Evolutionary conservation across 1,140 invertebrate species (phyloP), one percentile per base, ranked within the genome.

Genomic region (Diuraphis noxia): DNA sequence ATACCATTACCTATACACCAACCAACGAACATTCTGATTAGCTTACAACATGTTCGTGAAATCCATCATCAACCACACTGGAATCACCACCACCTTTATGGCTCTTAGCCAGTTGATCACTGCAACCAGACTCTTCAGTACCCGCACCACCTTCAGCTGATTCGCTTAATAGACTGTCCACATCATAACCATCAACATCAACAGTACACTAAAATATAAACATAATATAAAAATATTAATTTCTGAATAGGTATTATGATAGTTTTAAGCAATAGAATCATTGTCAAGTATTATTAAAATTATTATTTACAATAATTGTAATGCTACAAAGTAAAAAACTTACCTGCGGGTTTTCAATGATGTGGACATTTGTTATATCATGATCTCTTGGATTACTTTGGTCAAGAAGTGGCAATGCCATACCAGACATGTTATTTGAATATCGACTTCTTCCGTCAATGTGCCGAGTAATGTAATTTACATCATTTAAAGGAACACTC

Each of bases 131-230:
- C 23, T 90, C 88, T 90, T 90, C 88, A 0, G 88, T 90, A 0
- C 88, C 88, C 8, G 88, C 88, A 81, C 88, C 88, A 38, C 88
- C 88, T 81, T 90, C 88, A 30, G 88, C 88, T 38, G 88, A 90
- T 38, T 90, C 88, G 30, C 88, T 90, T 40, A 90, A 90, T 25
- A 90, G 49, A 79, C 88, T 90, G 34, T 90, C 88, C 34, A 90
- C 88, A 81, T 90, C 88, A 38, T 90, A 90, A 38, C 41, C 41
- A 38, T 90, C 72, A 30, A 79, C 77, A 21, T 90, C 72, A 9
- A 90, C 72, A 43, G 72, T 79, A 52, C 88, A 90, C 88, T 90
- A 49, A 46, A 90, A 43, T 30, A 77, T 52, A 30, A 13, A 30
- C 72, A 90, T 30, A n/a, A n/a, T 34, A 72, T 25, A 90, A 46